Conservation (phyloP, 2,888 invertebrate species). For the Lucinisca nassula region DNA sequence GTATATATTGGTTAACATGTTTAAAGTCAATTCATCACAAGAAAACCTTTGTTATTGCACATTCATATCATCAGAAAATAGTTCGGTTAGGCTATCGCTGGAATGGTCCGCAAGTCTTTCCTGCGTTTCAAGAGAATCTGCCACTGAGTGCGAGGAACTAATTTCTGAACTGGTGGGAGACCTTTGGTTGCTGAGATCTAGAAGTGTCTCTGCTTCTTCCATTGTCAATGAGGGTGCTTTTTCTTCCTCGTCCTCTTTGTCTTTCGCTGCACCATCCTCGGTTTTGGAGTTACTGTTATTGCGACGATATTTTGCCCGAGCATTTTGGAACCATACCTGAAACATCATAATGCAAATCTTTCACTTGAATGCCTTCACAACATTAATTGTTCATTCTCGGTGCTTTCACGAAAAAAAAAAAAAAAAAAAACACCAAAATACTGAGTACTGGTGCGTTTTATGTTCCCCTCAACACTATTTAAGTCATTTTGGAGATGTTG, state of each 20-base stretch:
- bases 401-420: too few relatives aligned
- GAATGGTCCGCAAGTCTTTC: conserved; percentile 78
- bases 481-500: too few relatives aligned
- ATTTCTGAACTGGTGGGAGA: conserved; percentile 85
- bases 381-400: too few relatives aligned
- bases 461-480: too few relatives aligned
- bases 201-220: conserved; percentile 67
- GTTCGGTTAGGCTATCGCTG: conserved; percentile 78
- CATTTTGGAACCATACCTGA: conserved; percentile 99
- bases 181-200: conserved; percentile 79
- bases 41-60: not conserved
- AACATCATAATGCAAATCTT: too few relatives aligned
- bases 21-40: not conserved
- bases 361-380: too few relatives aligned
- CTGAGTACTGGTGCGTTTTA: too few relatives aligned
- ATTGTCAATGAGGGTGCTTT: conserved; percentile 62
- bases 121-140: conserved; percentile 80
- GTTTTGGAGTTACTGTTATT: conserved; percentile 90
- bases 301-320: conserved; percentile 98
- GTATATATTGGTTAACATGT: too few relatives aligned
- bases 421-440: too few relatives aligned
- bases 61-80: conserved; percentile 72
- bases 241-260: conserved; percentile 52
- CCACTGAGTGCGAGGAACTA: conserved; percentile 79
- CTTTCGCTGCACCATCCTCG: conserved; percentile 55